These are phyloP conservation scores for Drosophila affinis DNA, from an alignment of 2,888 invertebrate genomes.

Conservation along the genomic window DNA sequence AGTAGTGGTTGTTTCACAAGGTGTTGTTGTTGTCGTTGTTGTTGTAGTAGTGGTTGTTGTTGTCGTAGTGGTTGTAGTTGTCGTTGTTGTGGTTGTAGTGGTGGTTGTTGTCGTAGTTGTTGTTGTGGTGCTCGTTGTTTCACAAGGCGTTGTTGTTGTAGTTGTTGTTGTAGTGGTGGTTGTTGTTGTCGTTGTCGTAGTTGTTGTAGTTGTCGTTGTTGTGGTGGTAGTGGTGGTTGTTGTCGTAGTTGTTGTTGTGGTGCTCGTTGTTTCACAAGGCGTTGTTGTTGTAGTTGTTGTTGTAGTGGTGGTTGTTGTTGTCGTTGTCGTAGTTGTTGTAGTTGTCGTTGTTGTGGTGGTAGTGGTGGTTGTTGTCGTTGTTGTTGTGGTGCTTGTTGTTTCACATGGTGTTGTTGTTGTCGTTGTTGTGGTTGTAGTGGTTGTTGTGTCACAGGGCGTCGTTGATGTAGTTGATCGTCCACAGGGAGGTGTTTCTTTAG, in stretches of 20 bases:
- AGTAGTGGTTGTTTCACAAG: neutral
- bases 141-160: neutral
- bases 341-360: too few relatives aligned
- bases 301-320: too few relatives aligned
- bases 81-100: too few relatives aligned
- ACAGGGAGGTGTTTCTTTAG: neutral
- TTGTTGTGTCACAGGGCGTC: neutral
- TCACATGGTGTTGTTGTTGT: slow-evolving; percentile 1
- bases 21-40: neutral
- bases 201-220: too few relatives aligned
- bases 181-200: too few relatives aligned
- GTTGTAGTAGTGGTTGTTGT: neutral
- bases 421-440: neutral
- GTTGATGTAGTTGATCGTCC: slow-evolving; percentile 3
- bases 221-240: too few relatives aligned
- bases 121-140: neutral
- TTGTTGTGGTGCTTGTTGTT: too few relatives aligned
- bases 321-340: rapidly evolving
- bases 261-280: too few relatives aligned
- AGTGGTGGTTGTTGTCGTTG: too few relatives aligned
- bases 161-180: too few relatives aligned
- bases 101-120: neutral
- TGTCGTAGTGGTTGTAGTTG: neutral
- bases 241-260: too few relatives aligned
- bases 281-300: too few relatives aligned